A percentile compares a stretch with the other conserved stretches of the same genome.
phyloP scores from a whole-genome alignment of 1,140 invertebrate genomes.

The Orius insidiosus region DNA sequence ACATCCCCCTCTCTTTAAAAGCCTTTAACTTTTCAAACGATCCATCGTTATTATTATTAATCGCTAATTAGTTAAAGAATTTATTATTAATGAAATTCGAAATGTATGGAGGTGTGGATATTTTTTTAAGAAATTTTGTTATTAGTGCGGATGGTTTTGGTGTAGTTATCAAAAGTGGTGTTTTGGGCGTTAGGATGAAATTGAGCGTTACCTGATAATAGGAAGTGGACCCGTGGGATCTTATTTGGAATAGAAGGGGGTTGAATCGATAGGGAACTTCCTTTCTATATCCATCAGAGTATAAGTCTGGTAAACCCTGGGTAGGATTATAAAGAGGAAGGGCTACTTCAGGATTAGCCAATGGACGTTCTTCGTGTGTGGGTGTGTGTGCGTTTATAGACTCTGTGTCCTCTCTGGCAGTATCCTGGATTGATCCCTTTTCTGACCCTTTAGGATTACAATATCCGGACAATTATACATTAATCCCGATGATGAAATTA shows the following conservation, averaged over 20 bases:
- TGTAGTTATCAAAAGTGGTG: too few species aligned
- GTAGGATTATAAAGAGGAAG: conserved; percentile 9
- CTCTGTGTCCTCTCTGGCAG: conserved; percentile 1
- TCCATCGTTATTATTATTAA: too few species aligned
- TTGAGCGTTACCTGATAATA: too few species aligned
- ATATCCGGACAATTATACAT: conserved; percentile 15
- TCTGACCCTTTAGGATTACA: conserved; percentile 13
- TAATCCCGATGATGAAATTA: conserved; percentile 16
- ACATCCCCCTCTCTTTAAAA: too few species aligned
- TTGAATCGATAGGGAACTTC: conserved; percentile 8
- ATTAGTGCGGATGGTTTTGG: too few species aligned
- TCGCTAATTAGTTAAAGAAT: too few species aligned
- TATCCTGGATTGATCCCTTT: conserved; percentile 10
- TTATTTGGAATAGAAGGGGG: conserved; percentile 6
- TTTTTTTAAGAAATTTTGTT: too few species aligned
- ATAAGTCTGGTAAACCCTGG: conserved; percentile 13
- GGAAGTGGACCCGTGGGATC: conserved; percentile 2
- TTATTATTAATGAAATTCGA: too few species aligned
- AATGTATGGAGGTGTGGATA: too few species aligned
- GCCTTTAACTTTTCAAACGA: too few species aligned
- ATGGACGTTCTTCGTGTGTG: conserved; percentile 4
- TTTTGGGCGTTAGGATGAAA: too few species aligned
- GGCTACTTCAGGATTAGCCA: conserved; percentile 7
- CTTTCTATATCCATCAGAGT: conserved; percentile 13
- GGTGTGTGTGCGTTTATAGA: conserved; percentile 1